Percentiles rank a stretch among this genome's conserved stretches.
phyloP scores from a whole-genome alignment of 2,888 invertebrate genomes.

The Tetragonula carbonaria region DNA sequence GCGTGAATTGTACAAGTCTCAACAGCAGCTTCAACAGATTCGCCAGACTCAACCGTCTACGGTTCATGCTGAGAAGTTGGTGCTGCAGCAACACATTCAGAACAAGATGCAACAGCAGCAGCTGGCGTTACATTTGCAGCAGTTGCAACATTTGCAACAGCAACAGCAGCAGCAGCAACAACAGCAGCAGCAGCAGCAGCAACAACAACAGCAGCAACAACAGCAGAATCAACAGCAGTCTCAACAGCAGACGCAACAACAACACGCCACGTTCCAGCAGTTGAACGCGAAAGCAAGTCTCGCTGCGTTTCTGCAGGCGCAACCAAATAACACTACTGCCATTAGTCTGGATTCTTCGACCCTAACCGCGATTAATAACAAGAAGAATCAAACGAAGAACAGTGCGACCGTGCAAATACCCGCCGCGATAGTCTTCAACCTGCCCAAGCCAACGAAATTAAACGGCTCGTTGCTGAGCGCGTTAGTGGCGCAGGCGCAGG shows the following conservation, averaged over 20 bases:
- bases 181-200: slow-evolving; percentile 85
- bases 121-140: slow-evolving; percentile 86
- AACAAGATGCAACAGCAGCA: slow-evolving; percentile 88
- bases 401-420: slow-evolving; percentile 81
- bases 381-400: slow-evolving; percentile 81
- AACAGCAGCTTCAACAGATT: slow-evolving; percentile 90
- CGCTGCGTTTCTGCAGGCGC: slow-evolving; percentile 84
- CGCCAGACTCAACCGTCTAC: slow-evolving; percentile 87
- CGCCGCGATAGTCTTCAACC: slow-evolving; percentile 81
- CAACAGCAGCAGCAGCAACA: slow-evolving; percentile 86
- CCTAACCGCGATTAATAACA: slow-evolving; percentile 82
- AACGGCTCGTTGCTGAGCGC: slow-evolving; percentile 81
- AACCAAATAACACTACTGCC: slow-evolving; percentile 79
- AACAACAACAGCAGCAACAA: slow-evolving; percentile 85
- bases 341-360: slow-evolving; percentile 81
- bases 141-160: slow-evolving; percentile 87
- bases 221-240: slow-evolving; percentile 74
- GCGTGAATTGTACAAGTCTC: slow-evolving; percentile 91
- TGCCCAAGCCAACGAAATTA: slow-evolving; percentile 80
- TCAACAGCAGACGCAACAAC: slow-evolving; percentile 76
- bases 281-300: slow-evolving; percentile 84
- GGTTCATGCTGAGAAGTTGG: slow-evolving; percentile 85
- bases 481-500: slow-evolving; percentile 81
- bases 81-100: slow-evolving; percentile 88
- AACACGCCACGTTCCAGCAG: slow-evolving; percentile 81